Evolutionary conservation across 2,888 invertebrate species (phyloP), one percentile per base, ranked within the genome.

Genomic region (Zhuqinia jingwanae): DNA sequence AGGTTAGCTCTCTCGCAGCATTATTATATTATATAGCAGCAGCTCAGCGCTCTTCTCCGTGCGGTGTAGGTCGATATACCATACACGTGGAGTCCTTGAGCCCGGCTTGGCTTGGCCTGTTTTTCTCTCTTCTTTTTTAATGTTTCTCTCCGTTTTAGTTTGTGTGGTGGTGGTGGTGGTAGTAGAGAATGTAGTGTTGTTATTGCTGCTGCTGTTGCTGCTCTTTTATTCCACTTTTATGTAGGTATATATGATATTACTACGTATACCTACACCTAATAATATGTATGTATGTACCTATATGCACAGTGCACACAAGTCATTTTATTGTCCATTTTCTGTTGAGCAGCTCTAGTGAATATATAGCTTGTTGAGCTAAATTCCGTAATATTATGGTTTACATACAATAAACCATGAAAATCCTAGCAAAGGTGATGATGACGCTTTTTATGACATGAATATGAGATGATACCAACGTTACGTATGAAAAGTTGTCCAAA

Each of bases 81-180:
- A 81, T 88, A 88, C 90, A 90, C 90, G 90, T 90, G 90, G 89
- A 89, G 90, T 85, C 90, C 90, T 90, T 90, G 90, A 88, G 88
- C 89, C 88, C 87, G 82, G 88, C 87, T 88, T 87, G 85, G 79
- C 81, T 70, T 88, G 86, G 85, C 89, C 88, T 86, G 86, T 88
- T 89, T 89, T 89, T 85, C 60, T 45, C 53, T 63, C 65, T 73
- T 85, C 63, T 83, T 56, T 56, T 63, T 73, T 22, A 60, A 58
- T 60, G 47, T 76, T 70, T 80, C 70, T 50, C 77, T 78, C 45
- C 58, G 58, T 82, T 75, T 76, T 11, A 56, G 30, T 36, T 53
- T 20, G 2, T 36, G 2, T 68, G 65, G 20, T 65, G 65, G 36
- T 68, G 30, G 30, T 30, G n/a, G 30, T 63, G 17, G 2, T 2